Evolutionary conservation across 2,797 vertebrate species (phyloP), one percentile per base, ranked within the genome.

Genomic region (Antennarius maculatus): DNA sequence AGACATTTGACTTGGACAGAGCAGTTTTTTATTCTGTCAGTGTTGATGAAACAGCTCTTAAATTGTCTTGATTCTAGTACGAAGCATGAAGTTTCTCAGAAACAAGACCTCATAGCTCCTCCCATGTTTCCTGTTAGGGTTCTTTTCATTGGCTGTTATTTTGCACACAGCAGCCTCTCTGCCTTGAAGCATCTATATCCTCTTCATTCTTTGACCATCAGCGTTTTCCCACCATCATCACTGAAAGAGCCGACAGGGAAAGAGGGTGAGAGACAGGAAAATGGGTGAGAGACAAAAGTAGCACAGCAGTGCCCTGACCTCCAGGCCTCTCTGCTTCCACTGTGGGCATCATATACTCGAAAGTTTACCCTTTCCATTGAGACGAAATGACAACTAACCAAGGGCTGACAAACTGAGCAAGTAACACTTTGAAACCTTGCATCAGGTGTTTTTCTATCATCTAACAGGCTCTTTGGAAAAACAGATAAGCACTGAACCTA

Each of bases 391-490:
- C 89, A 91, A 91, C 85, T 88, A 89, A 91, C 83, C 61, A 51
- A 85, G 53, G 69, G 71, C 80, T 80, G 81, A 83, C 46, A 31
- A 88, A 89, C 76, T 64, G 81, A 88, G 81, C 79, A 80, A 82
- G 84, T 85, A 80, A 84, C 78, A 66, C 9, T 86, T 23, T 85
- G 86, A 86, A 84, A 83, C 87, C 76, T 91, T 93, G 91, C 91
- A 92, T 89, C 85, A 90, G 73, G 76, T 90, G 83, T 86, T 91
- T 90, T 91, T 90, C 89, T 91, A 72, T 80, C 77, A 86, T 89
- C 90, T 86, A 88, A 92, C 90, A 91, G 89, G 91, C 92, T 93
- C 92, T 92, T 93, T 94, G 93, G 92, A 93, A 94, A 94, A 94
- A 94, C 92, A 92, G 91, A 92, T 89, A 90, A 92, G 91, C 91